Evolutionary conservation across 2,113 vertebrate species (phyloP).

Genomic region (Eonycteris spelaea): DNA sequence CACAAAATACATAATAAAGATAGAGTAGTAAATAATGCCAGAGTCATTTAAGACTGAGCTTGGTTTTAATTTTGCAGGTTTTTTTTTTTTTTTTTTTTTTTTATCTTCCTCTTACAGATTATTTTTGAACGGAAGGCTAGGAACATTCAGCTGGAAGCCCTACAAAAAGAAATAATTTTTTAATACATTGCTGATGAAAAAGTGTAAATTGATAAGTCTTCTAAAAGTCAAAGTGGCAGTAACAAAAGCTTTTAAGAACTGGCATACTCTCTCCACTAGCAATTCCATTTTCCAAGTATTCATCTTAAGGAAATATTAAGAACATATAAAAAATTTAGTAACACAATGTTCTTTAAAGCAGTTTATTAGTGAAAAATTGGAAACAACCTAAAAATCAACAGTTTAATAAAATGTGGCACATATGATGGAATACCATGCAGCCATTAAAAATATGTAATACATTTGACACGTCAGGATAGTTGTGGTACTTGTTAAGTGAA

Average conservation of each 20-base stretch:
- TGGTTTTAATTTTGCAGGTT: constrained; percentile 13
- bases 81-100: constrained; percentile 6
- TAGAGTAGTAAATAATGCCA: neutral
- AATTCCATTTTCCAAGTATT: neutral
- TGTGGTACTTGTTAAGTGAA: constrained; percentile 43
- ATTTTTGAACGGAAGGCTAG: constrained; percentile 16
- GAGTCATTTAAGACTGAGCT: neutral
- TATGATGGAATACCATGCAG: constrained; percentile 46
- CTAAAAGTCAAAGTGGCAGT: neutral
- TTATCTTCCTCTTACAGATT: neutral
- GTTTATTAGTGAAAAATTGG: constrained; percentile 74
- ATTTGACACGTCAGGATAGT: constrained; percentile 48
- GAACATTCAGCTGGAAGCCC: neutral
- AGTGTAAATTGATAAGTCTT: neutral
- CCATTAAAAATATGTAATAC: constrained; percentile 54
- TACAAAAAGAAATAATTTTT: neutral
- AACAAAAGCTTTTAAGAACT: neutral
- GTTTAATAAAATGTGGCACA: constrained; percentile 69
- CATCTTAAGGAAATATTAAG: constrained; percentile 14
- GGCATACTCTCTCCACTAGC: neutral
- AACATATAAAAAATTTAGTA: constrained; percentile 31
- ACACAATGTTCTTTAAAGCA: constrained; percentile 56
- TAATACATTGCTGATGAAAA: neutral
- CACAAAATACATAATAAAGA: neutral
- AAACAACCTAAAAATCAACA: constrained; percentile 68